Evolutionary conservation across 2,888 invertebrate genomes (phyloP).

Genomic region (Drosophila testacea): DNA sequence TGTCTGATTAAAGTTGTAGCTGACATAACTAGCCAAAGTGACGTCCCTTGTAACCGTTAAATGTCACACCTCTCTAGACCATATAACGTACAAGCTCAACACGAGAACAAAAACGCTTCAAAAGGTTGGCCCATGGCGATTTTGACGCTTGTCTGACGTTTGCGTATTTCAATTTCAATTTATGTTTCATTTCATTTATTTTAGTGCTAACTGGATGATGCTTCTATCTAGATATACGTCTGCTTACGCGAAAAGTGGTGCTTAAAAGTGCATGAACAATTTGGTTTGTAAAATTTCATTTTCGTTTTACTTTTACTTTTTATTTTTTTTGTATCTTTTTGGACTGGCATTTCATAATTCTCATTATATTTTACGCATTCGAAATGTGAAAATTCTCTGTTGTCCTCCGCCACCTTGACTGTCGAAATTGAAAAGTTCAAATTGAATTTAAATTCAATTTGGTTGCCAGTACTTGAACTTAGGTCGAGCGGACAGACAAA

Average conservation of each 20-base stretch:
- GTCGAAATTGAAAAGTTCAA: constrained; percentile 84
- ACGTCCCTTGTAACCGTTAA: constrained; percentile 27
- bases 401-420: constrained; percentile 36
- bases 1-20: constrained; percentile 65
- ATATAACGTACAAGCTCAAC: not conserved
- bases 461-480: constrained; percentile 55
- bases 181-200: constrained; percentile 71
- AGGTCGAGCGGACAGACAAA: constrained; percentile 61
- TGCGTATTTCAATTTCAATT: constrained; percentile 65
- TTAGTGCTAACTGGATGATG: constrained; percentile 3
- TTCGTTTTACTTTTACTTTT: constrained; percentile 42
- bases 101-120: constrained; percentile 34
- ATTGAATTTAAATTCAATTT: constrained; percentile 85
- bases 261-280: constrained; percentile 77
- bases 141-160: constrained; percentile 47
- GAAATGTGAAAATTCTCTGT: constrained; percentile 57
- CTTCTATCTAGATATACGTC: constrained; percentile 27
- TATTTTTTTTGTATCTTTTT: constrained; percentile 10
- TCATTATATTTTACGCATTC: constrained; percentile 74
- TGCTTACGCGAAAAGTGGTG: constrained; percentile 66
- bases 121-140: constrained; percentile 46
- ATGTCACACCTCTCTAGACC: constrained; percentile 46
- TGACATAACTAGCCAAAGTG: constrained; percentile 44
- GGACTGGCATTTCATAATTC: constrained; percentile 64
- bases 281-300: constrained; percentile 77